These are phyloP conservation scores for Limnephilus rhombicus DNA, from an alignment of 2,888 invertebrate genomes.

Conservation along the genomic window DNA sequence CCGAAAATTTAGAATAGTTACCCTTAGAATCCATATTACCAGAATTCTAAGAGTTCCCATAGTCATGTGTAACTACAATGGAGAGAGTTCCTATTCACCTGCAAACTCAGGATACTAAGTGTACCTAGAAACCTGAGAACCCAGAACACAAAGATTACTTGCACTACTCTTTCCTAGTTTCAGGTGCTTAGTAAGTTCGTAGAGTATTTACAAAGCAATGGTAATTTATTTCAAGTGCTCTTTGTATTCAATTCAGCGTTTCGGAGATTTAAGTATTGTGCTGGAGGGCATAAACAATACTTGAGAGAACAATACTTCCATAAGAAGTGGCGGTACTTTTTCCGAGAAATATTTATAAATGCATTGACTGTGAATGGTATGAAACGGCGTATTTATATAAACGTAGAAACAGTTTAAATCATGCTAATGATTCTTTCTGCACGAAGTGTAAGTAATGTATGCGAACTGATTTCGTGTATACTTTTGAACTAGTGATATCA, in stretches of 20 bases:
- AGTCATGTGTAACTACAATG: background rate
- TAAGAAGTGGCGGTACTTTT: background rate
- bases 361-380: background rate
- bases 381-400: background rate
- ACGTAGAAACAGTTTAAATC: background rate
- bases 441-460: no score
- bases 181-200: background rate
- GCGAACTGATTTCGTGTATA: no score
- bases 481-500: no score
- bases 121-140: background rate
- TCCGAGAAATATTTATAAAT: background rate
- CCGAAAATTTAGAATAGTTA: no score
- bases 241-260: constrained; percentile 32
- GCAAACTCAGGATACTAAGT: background rate
- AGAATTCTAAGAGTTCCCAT: background rate
- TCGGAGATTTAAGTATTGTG: constrained; percentile 34
- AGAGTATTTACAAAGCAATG: constrained; percentile 45
- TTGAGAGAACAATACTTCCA: background rate
- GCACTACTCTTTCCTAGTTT: background rate
- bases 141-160: background rate
- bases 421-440: background rate
- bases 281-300: background rate
- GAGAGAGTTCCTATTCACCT: background rate
- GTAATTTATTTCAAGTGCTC: constrained; percentile 56
- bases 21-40: background rate